These are phyloP conservation scores for Hypomecis punctinalis DNA, from an alignment of 2,888 invertebrate species.

Conservation along the genomic window DNA sequence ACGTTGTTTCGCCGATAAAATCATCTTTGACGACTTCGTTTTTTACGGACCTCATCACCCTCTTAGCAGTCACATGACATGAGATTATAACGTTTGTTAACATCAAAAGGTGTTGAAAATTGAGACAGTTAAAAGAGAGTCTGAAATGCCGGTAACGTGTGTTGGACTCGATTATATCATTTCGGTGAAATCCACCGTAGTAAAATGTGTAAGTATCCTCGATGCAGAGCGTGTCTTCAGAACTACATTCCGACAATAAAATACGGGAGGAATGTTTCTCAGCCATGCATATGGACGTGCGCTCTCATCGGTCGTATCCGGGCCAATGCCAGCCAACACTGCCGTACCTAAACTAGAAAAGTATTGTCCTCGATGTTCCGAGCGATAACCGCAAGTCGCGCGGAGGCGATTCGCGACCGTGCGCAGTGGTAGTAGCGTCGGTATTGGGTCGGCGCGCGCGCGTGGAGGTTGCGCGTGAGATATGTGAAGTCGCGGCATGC, in stretches of 20 bases:
- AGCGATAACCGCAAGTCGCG: slow-evolving; percentile 74
- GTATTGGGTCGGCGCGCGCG: slow-evolving; percentile 50
- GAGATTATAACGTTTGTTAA: slow-evolving; percentile 46
- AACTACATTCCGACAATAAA: slow-evolving; percentile 41
- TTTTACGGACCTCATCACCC: slow-evolving; percentile 59
- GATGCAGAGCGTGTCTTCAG: slow-evolving; percentile 9
- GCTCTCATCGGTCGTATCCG: slow-evolving; percentile 80
- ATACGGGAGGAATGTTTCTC: slow-evolving; percentile 34
- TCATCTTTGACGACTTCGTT: slow-evolving; percentile 60
- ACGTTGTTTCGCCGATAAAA: slow-evolving; percentile 66
- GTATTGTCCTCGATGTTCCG: slow-evolving; percentile 84
- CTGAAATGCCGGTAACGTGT: background rate
- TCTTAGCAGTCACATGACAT: slow-evolving; percentile 64
- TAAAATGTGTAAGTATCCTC: slow-evolving; percentile 9
- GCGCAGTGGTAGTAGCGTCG: slow-evolving; percentile 56
- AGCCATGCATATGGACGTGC: slow-evolving; percentile 68
- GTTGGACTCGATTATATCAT: slow-evolving; percentile 2
- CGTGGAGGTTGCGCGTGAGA: slow-evolving; percentile 83
- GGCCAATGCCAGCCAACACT: slow-evolving; percentile 80
- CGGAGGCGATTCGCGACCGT: slow-evolving; percentile 60
- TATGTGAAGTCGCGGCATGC: slow-evolving; percentile 84
- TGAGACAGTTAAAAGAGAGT: background rate
- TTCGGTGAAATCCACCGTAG: background rate
- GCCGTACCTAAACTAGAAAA: slow-evolving; percentile 84
- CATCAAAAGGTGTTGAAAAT: background rate